These are phyloP conservation scores for Cygnus buccinator DNA, from an alignment of 2,113 vertebrate species.

Conservation along the genomic window DNA sequence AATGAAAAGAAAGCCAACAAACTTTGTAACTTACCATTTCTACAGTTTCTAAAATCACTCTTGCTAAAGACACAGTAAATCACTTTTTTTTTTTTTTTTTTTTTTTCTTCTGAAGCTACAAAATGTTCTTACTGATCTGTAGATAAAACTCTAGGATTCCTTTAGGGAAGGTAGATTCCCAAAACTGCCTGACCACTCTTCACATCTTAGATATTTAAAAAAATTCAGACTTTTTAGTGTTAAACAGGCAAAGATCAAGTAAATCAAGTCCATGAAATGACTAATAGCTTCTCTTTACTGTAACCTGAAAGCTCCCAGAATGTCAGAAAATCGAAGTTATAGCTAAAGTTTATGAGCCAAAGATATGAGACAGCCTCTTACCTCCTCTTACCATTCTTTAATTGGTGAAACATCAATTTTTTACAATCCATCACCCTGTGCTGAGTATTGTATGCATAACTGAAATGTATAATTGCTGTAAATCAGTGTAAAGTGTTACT, in stretches of 20 bases:
- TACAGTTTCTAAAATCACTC: neutral
- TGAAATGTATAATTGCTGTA: neutral
- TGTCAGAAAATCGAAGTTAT: neutral
- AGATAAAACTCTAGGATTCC: neutral
- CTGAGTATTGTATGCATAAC: neutral
- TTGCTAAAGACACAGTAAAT: neutral
- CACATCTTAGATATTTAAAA: neutral
- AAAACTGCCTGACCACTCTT: neutral
- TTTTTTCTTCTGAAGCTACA: neutral
- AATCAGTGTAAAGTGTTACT: constrained; percentile 13
- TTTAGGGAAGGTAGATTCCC: neutral
- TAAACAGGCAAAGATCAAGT: neutral
- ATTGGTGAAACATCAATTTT: neutral
- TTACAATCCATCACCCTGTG: neutral
- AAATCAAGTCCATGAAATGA: neutral
- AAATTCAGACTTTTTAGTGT: neutral
- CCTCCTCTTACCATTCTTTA: neutral
- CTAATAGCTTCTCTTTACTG: neutral
- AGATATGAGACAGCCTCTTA: neutral
- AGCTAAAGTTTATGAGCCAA: neutral
- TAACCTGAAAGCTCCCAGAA: neutral
- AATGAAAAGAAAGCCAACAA: too few relatives aligned
- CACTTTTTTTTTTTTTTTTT: neutral
- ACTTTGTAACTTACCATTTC: neutral
- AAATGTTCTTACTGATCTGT: neutral